A percentile compares a stretch with the other conserved stretches of the same genome.
phyloP scores from a whole-genome alignment of 1,140 invertebrate species.

The Achroia grisella region DNA sequence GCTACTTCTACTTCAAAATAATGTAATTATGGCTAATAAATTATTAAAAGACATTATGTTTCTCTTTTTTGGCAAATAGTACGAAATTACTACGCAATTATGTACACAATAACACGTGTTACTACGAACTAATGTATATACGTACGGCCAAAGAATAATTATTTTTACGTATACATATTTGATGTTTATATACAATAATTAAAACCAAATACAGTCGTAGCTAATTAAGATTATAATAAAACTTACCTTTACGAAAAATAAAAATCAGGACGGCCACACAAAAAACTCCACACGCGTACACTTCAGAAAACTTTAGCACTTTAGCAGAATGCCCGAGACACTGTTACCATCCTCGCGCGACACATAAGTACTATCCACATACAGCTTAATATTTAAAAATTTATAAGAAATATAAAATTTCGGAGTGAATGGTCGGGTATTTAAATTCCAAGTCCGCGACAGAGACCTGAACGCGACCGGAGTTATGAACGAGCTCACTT shows the following conservation, averaged over 20 bases:
- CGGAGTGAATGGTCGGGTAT: slow-evolving; percentile 28
- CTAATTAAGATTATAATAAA: neutral
- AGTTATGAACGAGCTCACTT: slow-evolving; percentile 8
- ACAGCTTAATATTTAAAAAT: slow-evolving; percentile 10
- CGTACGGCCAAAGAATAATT: too few species aligned
- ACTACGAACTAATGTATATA: too few species aligned
- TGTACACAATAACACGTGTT: too few species aligned
- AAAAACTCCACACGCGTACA: slow-evolving; percentile 35
- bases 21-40: too few species aligned
- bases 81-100: too few species aligned
- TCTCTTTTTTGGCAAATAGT: too few species aligned
- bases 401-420: slow-evolving; percentile 10
- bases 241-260: slow-evolving; percentile 42
- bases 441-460: slow-evolving; percentile 24
- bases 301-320: slow-evolving; percentile 51
- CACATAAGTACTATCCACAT: slow-evolving; percentile 6
- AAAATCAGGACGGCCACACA: slow-evolving; percentile 43
- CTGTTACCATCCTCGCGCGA: slow-evolving; percentile 1
- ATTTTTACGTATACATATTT: too few species aligned
- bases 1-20: too few species aligned
- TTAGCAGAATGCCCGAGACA: slow-evolving; percentile 4
- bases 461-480: slow-evolving; percentile 10
- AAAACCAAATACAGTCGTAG: too few species aligned
- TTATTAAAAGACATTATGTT: too few species aligned
- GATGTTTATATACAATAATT: too few species aligned